A percentile compares a stretch with the other conserved stretches of the same genome.
These are phyloP conservation scores for Cyaniris semiargus DNA, from an alignment of 2,888 invertebrate genomes.

Conservation along the genomic window DNA sequence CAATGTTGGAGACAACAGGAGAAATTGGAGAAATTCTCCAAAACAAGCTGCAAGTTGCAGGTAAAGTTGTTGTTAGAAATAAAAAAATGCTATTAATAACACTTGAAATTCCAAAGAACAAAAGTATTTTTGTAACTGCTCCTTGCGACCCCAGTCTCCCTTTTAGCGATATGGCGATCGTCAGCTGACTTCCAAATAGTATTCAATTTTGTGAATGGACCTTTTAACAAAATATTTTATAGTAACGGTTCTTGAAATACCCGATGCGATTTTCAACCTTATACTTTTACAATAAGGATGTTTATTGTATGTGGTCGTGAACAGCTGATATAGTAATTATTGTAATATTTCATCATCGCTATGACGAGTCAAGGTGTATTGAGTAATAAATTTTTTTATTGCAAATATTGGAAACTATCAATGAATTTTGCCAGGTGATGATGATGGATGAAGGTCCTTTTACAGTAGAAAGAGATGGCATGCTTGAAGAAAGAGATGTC, in stretches of 20 bases:
- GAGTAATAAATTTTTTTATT: not conserved
- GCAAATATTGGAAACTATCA: not conserved
- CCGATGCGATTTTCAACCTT: not conserved
- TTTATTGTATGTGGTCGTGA: not conserved
- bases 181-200: conserved; percentile 45
- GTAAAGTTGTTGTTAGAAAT: too few relatives aligned
- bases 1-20: too few relatives aligned
- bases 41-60: too few relatives aligned
- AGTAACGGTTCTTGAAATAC: conserved; percentile 36
- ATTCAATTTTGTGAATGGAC: conserved; percentile 44
- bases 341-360: not conserved
- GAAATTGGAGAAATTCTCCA: too few relatives aligned
- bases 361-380: not conserved
- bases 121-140: not conserved
- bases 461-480: too few relatives aligned
- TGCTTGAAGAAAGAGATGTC: too few relatives aligned
- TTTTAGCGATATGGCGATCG: conserved; percentile 38
- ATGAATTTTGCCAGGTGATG: too few relatives aligned
- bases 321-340: conserved; percentile 13
- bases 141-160: conserved; percentile 33
- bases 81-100: too few relatives aligned
- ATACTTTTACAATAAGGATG: not conserved
- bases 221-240: conserved; percentile 33
- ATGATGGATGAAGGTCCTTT: too few relatives aligned
- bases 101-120: not conserved